Conservation (phyloP, 2,888 invertebrate genomes). For the Coelogynopora nodosa region DNA sequence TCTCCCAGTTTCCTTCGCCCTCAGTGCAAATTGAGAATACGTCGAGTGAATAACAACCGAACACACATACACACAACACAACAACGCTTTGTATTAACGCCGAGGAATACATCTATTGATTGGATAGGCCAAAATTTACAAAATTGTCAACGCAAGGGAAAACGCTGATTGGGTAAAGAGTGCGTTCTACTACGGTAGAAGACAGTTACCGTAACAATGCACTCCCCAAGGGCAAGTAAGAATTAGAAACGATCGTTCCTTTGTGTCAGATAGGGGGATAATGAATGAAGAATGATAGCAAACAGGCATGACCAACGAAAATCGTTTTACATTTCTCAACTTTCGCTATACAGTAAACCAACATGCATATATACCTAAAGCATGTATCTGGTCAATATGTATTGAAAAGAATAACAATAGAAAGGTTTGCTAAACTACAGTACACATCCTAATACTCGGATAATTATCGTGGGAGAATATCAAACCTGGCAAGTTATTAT, state of each 20-base stretch:
- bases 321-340: background rate
- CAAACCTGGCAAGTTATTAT: no score
- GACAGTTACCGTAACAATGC: conserved; percentile 24
- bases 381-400: background rate
- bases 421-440: background rate
- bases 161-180: conserved; percentile 1
- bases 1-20: conserved; percentile 4
- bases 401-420: background rate
- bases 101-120: conserved; percentile 27
- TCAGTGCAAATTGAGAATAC: background rate
- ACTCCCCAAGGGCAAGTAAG: conserved; percentile 28
- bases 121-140: conserved; percentile 22
- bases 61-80: conserved; percentile 13
- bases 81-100: conserved; percentile 10
- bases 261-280: background rate
- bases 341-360: background rate
- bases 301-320: background rate
- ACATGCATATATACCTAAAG: background rate
- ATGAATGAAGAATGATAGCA: background rate
- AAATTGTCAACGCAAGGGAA: background rate
- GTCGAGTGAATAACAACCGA: background rate
- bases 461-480: background rate
- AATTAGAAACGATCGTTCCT: background rate
- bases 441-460: background rate
- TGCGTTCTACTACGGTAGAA: background rate